Percentiles rank a stretch among this genome's conserved stretches.
Conservation (phyloP, 2,797 vertebrate genomes). For the Cichlasoma orientale region DNA sequence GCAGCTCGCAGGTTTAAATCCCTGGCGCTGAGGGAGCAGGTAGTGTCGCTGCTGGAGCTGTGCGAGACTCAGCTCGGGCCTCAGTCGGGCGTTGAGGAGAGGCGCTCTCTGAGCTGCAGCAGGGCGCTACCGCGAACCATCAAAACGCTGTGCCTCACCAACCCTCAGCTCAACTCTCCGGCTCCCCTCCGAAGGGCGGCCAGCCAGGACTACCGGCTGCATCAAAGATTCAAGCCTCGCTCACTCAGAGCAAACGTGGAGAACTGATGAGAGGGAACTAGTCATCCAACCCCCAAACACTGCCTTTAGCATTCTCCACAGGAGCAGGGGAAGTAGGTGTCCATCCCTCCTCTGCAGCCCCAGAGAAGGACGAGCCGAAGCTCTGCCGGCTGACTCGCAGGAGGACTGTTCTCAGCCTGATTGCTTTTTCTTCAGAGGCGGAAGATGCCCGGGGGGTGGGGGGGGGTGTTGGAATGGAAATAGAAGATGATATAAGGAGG, state of each 20-base stretch:
- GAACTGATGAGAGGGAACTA: constrained; percentile 62
- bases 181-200: constrained; percentile 42
- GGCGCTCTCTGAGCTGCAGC: constrained; percentile 80
- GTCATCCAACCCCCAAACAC: constrained; percentile 25
- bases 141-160: constrained; percentile 24
- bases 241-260: constrained; percentile 71
- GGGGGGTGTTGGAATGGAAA: neutral
- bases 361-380: constrained; percentile 26
- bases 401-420: constrained; percentile 44
- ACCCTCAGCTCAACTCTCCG: constrained; percentile 49
- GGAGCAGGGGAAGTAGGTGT: constrained; percentile 25
- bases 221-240: constrained; percentile 66
- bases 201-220: constrained; percentile 68
- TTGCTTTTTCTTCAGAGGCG: constrained; percentile 51
- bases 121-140: constrained; percentile 46
- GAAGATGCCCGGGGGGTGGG: constrained; percentile 14
- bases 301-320: constrained; percentile 37
- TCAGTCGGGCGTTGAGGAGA: constrained; percentile 73
- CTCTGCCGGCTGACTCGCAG: constrained; percentile 37
- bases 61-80: constrained; percentile 88
- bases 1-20: constrained; percentile 89
- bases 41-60: constrained; percentile 82
- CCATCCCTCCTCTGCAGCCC: constrained; percentile 12
- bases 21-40: constrained; percentile 82
- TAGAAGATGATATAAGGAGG: neutral